Percentiles rank a stretch among this genome's conserved stretches.
These are phyloP conservation scores for Pelobates fuscus DNA, from an alignment of 2,113 vertebrate species.

Conservation along the genomic window DNA sequence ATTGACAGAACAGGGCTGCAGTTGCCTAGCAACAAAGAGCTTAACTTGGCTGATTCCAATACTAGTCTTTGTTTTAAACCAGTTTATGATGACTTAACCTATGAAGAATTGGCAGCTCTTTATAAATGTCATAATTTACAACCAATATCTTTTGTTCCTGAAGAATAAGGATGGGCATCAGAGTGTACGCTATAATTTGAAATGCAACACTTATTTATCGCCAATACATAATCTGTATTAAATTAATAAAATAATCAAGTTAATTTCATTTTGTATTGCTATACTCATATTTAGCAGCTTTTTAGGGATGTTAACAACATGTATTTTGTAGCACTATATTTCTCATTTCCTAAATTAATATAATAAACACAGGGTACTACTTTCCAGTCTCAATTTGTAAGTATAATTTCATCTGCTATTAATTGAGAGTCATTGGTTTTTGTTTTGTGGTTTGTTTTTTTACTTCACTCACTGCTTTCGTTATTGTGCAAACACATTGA, in stretches of 20 bases:
- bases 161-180: too few relatives aligned
- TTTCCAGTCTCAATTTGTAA: constrained; percentile 29
- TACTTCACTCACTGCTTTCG: neutral
- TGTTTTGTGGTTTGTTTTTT: neutral
- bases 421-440: neutral
- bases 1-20: neutral
- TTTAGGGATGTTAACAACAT: neutral
- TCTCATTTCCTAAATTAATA: constrained; percentile 20
- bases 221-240: neutral
- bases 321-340: neutral
- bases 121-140: neutral
- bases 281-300: constrained; percentile 1
- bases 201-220: too few relatives aligned
- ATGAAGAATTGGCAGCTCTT: neutral
- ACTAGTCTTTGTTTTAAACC: neutral
- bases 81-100: neutral
- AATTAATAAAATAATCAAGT: neutral
- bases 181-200: too few relatives aligned
- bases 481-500: neutral
- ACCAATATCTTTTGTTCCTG: neutral
- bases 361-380: neutral
- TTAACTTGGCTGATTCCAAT: neutral
- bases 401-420: constrained; percentile 7
- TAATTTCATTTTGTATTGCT: constrained; percentile 4
- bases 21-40: neutral